A percentile compares a stretch with the other conserved stretches of the same genome.
phyloP scores from a whole-genome alignment of 2,888 invertebrate species.

The Pantelozetes paolii region DNA sequence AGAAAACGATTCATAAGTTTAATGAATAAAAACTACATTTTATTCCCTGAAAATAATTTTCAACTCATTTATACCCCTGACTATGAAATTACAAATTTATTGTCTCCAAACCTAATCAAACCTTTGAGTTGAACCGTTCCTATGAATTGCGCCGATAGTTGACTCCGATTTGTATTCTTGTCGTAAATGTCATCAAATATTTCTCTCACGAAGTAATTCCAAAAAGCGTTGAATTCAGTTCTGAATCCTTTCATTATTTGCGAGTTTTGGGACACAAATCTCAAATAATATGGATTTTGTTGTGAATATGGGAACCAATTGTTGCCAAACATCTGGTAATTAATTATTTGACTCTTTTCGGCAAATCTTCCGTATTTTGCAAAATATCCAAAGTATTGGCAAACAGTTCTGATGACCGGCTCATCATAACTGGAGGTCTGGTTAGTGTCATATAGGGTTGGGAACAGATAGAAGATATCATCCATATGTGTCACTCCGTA shows the following conservation, averaged over 20 bases:
- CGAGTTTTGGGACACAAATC: background rate
- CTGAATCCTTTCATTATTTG: slow-evolving; percentile 16
- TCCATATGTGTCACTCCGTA: slow-evolving; percentile 44
- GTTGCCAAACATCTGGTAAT: background rate
- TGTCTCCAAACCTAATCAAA: slow-evolving; percentile 29
- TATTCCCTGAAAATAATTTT: background rate
- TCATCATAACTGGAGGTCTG: slow-evolving; percentile 19
- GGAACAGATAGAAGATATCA: slow-evolving; percentile 42
- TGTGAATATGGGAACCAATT: slow-evolving; percentile 10
- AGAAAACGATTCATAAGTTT: background rate
- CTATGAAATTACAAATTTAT: slow-evolving; percentile 15
- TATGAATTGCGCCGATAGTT: slow-evolving; percentile 30
- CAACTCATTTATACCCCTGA: background rate
- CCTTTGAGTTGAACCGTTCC: slow-evolving; percentile 26
- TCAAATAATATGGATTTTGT: slow-evolving; percentile 26
- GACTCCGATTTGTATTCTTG: background rate
- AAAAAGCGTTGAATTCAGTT: slow-evolving; percentile 21
- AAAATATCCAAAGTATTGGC: slow-evolving; percentile 23
- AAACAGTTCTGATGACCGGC: slow-evolving; percentile 15
- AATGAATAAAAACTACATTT: background rate
- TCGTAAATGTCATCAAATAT: slow-evolving; percentile 3
- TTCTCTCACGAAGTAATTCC: slow-evolving; percentile 24
- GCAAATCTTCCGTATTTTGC: slow-evolving; percentile 3
- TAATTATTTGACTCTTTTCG: background rate
- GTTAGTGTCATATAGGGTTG: slow-evolving; percentile 26